phyloP scores from a whole-genome alignment of 23 tunicate genomes.

The Styela clava region DNA sequence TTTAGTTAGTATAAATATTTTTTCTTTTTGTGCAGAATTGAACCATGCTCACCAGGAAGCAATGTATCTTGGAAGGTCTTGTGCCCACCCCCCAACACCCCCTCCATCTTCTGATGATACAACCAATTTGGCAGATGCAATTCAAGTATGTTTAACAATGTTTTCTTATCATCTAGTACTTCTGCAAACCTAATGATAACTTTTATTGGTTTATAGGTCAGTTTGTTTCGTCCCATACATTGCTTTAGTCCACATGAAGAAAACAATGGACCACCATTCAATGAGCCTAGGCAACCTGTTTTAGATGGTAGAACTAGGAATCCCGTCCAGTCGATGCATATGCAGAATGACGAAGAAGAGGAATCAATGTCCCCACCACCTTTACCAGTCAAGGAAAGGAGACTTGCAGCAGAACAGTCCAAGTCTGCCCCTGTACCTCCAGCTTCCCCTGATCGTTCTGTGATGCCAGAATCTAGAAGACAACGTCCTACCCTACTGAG shows the following conservation, averaged over 20 bases:
- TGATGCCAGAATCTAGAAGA: constrained; percentile 15
- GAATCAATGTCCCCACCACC: neutral
- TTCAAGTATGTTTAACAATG: constrained; percentile 51
- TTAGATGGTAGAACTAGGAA: constrained; percentile 1
- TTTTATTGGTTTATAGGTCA: constrained; percentile 40
- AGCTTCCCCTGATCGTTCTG: constrained; percentile 7
- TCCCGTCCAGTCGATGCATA: neutral
- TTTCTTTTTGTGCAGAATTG: constrained; percentile 14
- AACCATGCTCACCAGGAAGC: constrained; percentile 1
- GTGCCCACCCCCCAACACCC: constrained; percentile 84
- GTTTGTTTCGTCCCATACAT: constrained; percentile 79
- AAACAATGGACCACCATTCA: neutral
- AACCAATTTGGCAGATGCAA: constrained; percentile 75
- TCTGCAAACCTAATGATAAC: neutral
- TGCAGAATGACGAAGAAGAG: neutral
- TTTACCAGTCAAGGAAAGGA: constrained; percentile 7
- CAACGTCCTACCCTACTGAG: constrained; percentile 72
- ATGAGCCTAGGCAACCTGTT: neutral
- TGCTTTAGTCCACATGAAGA: constrained; percentile 52
- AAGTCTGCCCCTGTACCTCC: constrained; percentile 33
- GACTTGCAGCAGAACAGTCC: neutral
- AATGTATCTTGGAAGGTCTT: constrained; percentile 1
- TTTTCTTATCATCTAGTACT: neutral
- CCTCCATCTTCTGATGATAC: constrained; percentile 87
- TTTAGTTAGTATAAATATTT: no score